Conservation (phyloP, 2,113 vertebrate species). For the Pygoscelis adeliae region DNA sequence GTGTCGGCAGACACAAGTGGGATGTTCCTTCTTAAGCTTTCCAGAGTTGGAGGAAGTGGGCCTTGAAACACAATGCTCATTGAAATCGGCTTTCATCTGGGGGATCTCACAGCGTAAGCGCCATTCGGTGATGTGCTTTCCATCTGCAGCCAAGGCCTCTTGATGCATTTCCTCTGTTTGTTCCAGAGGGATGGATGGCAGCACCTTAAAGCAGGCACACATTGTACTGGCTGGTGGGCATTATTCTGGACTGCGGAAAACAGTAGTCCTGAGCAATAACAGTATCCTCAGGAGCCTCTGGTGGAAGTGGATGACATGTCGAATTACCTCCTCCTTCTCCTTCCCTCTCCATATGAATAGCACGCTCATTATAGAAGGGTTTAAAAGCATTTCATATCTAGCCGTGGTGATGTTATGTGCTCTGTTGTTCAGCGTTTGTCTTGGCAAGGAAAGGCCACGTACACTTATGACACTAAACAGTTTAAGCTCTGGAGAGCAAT, state of each 20-base stretch:
- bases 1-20: conserved; percentile 80
- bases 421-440: not conserved
- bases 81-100: conserved; percentile 78
- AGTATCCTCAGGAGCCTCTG: conserved; percentile 19
- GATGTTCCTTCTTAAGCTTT: conserved; percentile 79
- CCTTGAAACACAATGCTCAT: conserved; percentile 82
- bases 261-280: not conserved
- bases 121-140: conserved; percentile 62
- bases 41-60: conserved; percentile 77
- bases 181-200: conserved; percentile 75
- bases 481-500: not conserved
- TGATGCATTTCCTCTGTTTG: conserved; percentile 84
- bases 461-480: accelerated
- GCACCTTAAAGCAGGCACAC: conserved; percentile 65
- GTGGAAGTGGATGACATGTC: not conserved
- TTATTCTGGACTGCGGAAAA: conserved; percentile 53
- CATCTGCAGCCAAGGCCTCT: conserved; percentile 65
- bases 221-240: conserved; percentile 66
- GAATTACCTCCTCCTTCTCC: not conserved
- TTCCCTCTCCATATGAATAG: not conserved
- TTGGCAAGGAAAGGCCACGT: not conserved
- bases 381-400: not conserved
- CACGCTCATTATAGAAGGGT: not conserved
- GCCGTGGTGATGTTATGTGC: not conserved
- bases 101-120: conserved; percentile 51